Evolutionary conservation across 2,888 invertebrate genomes (phyloP).

Genomic region (Cerastis rubricosa): DNA sequence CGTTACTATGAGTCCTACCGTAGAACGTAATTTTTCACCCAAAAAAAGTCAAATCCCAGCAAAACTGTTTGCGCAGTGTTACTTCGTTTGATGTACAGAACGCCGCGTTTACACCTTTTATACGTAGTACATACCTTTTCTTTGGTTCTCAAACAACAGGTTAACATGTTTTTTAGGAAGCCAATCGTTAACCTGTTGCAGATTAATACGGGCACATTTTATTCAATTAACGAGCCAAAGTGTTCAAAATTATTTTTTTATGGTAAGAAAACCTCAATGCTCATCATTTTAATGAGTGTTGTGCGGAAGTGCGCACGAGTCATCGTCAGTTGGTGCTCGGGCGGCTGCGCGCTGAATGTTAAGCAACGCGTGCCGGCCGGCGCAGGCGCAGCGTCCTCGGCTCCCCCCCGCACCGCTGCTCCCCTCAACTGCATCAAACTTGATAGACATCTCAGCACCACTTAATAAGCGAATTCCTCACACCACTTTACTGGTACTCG

Average conservation of each 20-base stretch:
- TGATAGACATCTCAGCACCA: slow-evolving; percentile 76
- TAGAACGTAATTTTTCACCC: no score
- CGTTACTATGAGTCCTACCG: no score
- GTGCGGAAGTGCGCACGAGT: slow-evolving; percentile 65
- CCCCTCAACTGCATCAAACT: slow-evolving; percentile 64
- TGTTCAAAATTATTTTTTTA: slow-evolving; percentile 27
- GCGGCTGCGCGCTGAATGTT: slow-evolving; percentile 66
- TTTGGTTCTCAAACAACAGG: background rate
- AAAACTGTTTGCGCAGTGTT: no score
- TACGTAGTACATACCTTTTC: background rate
- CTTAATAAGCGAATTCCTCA: slow-evolving; percentile 77
- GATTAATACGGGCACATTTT: slow-evolving; percentile 5
- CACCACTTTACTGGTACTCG: slow-evolving; percentile 70
- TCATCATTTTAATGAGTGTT: slow-evolving; percentile 59
- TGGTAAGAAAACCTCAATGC: slow-evolving; percentile 47
- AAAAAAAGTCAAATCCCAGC: no score
- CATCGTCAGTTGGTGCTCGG: slow-evolving; percentile 60
- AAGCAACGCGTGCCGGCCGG: slow-evolving; percentile 62
- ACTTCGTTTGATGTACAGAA: no score
- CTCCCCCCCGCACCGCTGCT: slow-evolving; percentile 39
- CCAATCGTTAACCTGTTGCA: slow-evolving; percentile 12
- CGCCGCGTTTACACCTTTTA: no score
- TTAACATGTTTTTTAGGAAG: slow-evolving; percentile 2
- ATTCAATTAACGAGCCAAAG: slow-evolving; percentile 30
- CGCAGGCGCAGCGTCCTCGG: slow-evolving; percentile 36